Evolutionary conservation across 2,797 vertebrate genomes (phyloP).

Genomic region (Austrolebias charrua): DNA sequence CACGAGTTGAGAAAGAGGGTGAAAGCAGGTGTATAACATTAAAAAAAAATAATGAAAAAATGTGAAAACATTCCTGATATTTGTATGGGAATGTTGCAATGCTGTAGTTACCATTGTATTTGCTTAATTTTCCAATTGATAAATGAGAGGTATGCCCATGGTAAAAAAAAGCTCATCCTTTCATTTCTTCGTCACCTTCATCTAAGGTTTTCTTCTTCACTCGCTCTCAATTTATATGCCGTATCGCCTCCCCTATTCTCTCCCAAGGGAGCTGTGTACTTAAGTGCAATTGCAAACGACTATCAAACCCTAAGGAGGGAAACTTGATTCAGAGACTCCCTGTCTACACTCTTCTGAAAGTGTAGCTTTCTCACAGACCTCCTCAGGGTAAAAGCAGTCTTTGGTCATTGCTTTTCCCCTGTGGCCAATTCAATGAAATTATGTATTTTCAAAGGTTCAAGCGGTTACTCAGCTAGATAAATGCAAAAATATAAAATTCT

Average conservation of each 20-base stretch:
- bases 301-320: slow-evolving; percentile 62
- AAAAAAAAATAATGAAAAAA: neutral
- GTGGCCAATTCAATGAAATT: slow-evolving; percentile 62
- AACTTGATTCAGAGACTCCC: slow-evolving; percentile 68
- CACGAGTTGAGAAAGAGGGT: neutral
- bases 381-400: slow-evolving; percentile 1
- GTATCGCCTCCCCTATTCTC: slow-evolving; percentile 19
- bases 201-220: slow-evolving; percentile 12
- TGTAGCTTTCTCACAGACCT: slow-evolving; percentile 38
- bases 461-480: slow-evolving; percentile 54
- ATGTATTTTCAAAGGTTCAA: slow-evolving; percentile 65
- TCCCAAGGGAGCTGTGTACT: slow-evolving; percentile 66
- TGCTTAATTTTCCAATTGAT: slow-evolving; percentile 16
- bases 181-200: slow-evolving; percentile 1
- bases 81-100: neutral
- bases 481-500: slow-evolving; percentile 43
- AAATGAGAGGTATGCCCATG: neutral
- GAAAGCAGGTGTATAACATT: slow-evolving; percentile 5
- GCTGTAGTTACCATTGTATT: slow-evolving; percentile 14
- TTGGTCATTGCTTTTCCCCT: slow-evolving; percentile 43
- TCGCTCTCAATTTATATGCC: slow-evolving; percentile 34
- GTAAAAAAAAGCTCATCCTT: slow-evolving; percentile 7
- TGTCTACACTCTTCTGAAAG: slow-evolving; percentile 54
- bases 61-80: slow-evolving; percentile 1
- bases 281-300: slow-evolving; percentile 69